phyloP scores from a whole-genome alignment of 2,113 vertebrate genomes.

The Oncorhynchus clarkii region DNA sequence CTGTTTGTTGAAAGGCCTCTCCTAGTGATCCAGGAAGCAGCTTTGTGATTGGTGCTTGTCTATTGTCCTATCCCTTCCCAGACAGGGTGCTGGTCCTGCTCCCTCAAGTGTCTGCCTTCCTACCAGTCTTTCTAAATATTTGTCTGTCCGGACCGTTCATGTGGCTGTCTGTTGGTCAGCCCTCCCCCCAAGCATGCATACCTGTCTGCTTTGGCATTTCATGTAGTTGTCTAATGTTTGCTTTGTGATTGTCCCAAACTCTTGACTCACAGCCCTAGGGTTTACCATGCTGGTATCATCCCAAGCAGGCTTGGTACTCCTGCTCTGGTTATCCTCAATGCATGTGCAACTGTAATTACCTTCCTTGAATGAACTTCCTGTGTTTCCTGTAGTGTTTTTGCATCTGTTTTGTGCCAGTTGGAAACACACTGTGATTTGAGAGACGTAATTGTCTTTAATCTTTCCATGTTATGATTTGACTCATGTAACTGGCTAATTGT shows the following conservation, averaged over 20 bases:
- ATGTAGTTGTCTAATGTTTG: not conserved
- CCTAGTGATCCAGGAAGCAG: not conserved
- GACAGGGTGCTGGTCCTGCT: not conserved
- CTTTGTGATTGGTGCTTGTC: not conserved
- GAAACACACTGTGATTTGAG: not conserved
- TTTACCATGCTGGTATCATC: not conserved
- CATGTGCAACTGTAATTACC: slow-evolving; percentile 19
- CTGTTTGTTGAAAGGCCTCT: not conserved
- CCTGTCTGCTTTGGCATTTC: slow-evolving; percentile 8
- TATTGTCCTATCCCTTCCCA: not conserved
- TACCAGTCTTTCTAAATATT: too few relatives aligned
- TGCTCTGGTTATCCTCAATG: slow-evolving; percentile 19
- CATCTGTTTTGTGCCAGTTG: slow-evolving; percentile 16
- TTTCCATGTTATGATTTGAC: not conserved
- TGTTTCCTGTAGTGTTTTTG: slow-evolving; percentile 23
- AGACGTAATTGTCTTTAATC: not conserved
- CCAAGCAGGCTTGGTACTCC: not conserved
- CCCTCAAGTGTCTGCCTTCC: too few relatives aligned
- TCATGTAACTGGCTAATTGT: slow-evolving; percentile 7
- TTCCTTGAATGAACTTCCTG: not conserved
- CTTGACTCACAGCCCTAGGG: not conserved
- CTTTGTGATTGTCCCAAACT: not conserved
- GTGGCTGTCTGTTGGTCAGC: slow-evolving; percentile 18
- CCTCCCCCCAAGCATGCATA: not conserved
- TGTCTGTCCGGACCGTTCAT: not conserved